Conservation (phyloP, 2,888 invertebrate species). For the Papilio gigon region DNA sequence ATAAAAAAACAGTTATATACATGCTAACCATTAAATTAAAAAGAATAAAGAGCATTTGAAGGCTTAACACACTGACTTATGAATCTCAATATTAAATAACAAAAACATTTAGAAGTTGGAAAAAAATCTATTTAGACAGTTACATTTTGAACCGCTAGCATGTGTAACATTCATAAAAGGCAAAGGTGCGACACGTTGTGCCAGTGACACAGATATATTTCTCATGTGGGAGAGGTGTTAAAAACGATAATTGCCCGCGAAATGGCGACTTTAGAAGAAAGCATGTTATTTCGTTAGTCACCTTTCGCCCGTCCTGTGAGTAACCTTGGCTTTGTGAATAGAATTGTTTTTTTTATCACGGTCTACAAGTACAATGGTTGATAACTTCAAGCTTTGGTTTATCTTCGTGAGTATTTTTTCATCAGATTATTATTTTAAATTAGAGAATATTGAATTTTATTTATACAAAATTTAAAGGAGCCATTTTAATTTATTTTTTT, state of each 20-base stretch:
- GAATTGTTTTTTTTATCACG: slow-evolving; percentile 8
- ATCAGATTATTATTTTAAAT: no score
- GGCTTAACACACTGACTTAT: neutral
- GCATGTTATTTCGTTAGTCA: slow-evolving; percentile 62
- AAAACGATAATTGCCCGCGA: slow-evolving; percentile 67
- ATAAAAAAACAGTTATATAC: no score
- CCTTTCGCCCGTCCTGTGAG: slow-evolving; percentile 48
- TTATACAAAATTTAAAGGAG: no score
- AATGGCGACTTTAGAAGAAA: slow-evolving; percentile 60
- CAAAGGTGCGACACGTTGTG: slow-evolving; percentile 58
- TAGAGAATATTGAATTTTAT: no score
- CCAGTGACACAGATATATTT: slow-evolving; percentile 63
- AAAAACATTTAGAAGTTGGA: neutral
- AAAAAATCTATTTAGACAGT: slow-evolving; percentile 13
- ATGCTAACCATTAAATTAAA: no score
- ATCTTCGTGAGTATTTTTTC: slow-evolving; percentile 27
- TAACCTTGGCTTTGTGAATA: slow-evolving; percentile 47
- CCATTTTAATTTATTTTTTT: no score
- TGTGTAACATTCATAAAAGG: slow-evolving; percentile 39
- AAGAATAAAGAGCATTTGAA: neutral
- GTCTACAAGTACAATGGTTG: slow-evolving; percentile 29
- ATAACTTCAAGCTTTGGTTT: slow-evolving; percentile 11
- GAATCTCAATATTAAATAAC: neutral
- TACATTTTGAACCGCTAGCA: slow-evolving; percentile 34
- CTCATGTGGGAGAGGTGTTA: slow-evolving; percentile 63